Percentiles rank a stretch among this genome's conserved stretches.
phyloP scores from a whole-genome alignment of 1,140 invertebrate genomes.

The Ephestia elutella region DNA sequence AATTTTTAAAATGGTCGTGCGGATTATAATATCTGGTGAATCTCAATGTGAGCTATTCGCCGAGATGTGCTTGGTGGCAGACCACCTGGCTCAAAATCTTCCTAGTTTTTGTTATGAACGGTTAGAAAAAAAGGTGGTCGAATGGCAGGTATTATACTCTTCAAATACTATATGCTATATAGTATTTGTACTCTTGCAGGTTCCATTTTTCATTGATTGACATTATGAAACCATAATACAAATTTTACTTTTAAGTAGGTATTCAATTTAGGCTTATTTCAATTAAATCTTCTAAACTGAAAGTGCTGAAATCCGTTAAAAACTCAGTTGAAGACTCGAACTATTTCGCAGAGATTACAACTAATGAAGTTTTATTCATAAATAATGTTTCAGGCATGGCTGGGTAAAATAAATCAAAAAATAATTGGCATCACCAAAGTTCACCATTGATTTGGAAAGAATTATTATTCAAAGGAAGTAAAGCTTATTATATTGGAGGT shows the following conservation, averaged over 20 bases:
- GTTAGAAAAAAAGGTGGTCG: slow-evolving; percentile 52
- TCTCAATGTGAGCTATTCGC: slow-evolving; percentile 56
- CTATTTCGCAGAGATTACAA: too few species aligned
- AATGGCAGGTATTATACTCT: slow-evolving; percentile 54
- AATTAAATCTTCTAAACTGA: too few species aligned
- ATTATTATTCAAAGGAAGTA: slow-evolving; percentile 64
- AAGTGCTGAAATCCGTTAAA: too few species aligned
- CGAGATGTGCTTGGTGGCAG: slow-evolving; percentile 54
- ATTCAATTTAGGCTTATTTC: too few species aligned
- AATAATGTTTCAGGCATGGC: slow-evolving; percentile 64
- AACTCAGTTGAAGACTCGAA: too few species aligned
- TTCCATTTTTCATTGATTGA: too few species aligned
- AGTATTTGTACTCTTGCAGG: too few species aligned
- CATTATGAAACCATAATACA: too few species aligned
- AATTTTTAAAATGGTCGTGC: slow-evolving; percentile 42
- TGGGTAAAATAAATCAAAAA: slow-evolving; percentile 59
- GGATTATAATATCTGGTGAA: slow-evolving; percentile 61
- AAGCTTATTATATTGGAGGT: slow-evolving; percentile 71
- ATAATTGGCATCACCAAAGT: slow-evolving; percentile 68
- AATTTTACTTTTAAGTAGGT: too few species aligned
- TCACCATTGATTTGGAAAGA: slow-evolving; percentile 74
- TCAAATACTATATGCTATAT: too few species aligned
- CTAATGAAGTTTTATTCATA: too few species aligned
- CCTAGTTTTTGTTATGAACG: slow-evolving; percentile 57
- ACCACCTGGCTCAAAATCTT: slow-evolving; percentile 57